Conservation (phyloP, 2,888 invertebrate genomes). For the Caradrina kadenii region DNA sequence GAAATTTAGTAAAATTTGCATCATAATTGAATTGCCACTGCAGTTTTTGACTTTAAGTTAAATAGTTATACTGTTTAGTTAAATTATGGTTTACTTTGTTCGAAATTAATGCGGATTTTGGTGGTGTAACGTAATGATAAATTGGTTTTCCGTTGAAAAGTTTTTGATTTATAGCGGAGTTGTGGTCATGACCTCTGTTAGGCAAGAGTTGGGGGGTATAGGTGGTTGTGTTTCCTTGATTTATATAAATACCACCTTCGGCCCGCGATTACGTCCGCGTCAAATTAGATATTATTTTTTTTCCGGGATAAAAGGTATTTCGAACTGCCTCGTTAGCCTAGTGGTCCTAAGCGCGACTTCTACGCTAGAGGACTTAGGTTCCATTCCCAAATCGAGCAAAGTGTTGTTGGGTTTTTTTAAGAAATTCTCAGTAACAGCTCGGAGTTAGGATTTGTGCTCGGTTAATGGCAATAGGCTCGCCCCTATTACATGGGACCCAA, state of each 20-base stretch:
- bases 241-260: background rate
- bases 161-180: constrained; percentile 27
- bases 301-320: no score
- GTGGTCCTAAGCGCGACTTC: no score
- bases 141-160: constrained; percentile 5
- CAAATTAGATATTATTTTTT: no score
- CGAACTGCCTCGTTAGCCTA: no score
- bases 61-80: constrained; percentile 23
- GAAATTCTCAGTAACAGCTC: no score
- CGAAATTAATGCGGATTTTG: constrained; percentile 17
- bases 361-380: no score
- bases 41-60: constrained; percentile 39
- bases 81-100: constrained; percentile 19
- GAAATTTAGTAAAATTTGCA: constrained; percentile 48
- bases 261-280: no score
- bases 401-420: no score
- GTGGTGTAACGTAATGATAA: constrained; percentile 23
- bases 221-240: background rate
- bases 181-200: constrained; percentile 16
- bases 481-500: no score
- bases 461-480: no score
- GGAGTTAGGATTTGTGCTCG: no score
- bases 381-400: no score
- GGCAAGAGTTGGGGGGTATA: background rate
- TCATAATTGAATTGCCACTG: constrained; percentile 53